A percentile compares a stretch with the other conserved stretches of the same genome.
These are phyloP conservation scores for Gastrophryne carolinensis DNA, from an alignment of 2,797 vertebrate species.

Conservation along the genomic window DNA sequence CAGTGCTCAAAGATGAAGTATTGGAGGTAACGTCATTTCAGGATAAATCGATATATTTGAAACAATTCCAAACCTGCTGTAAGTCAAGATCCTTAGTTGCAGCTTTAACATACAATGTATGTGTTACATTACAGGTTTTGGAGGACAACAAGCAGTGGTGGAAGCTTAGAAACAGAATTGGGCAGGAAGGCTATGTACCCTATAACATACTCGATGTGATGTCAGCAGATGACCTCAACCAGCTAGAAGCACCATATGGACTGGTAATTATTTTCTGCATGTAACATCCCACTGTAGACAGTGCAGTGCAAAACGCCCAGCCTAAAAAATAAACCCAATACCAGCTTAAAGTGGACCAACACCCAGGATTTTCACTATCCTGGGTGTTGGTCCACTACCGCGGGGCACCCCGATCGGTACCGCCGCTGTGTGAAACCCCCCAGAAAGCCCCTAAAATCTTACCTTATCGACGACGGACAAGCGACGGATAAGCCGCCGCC, in stretches of 20 bases:
- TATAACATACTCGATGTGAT: constrained; percentile 85
- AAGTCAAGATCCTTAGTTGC: background rate
- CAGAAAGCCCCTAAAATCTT: too few relatives aligned
- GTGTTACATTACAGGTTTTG: constrained; percentile 73
- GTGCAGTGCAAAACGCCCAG: too few relatives aligned
- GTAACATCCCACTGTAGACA: too few relatives aligned
- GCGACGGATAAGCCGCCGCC: too few relatives aligned
- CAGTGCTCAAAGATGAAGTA: constrained; percentile 90
- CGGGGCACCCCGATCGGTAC: too few relatives aligned
- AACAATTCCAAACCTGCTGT: background rate
- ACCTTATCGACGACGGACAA: too few relatives aligned
- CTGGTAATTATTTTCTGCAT: too few relatives aligned
- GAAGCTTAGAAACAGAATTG: constrained; percentile 88
- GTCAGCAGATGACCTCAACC: constrained; percentile 71
- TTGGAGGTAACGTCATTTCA: constrained; percentile 78
- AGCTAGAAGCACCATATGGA: constrained; percentile 54
- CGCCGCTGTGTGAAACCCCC: too few relatives aligned
- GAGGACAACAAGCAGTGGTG: constrained; percentile 94
- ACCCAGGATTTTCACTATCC: too few relatives aligned
- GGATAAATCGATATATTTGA: background rate
- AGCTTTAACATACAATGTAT: background rate
- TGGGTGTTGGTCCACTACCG: too few relatives aligned
- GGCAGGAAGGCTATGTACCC: constrained; percentile 88
- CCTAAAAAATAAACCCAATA: too few relatives aligned
- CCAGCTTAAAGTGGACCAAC: too few relatives aligned